A percentile compares a stretch with the other conserved stretches of the same genome.
phyloP scores from a whole-genome alignment of 1,140 invertebrate genomes.

The Halesus radiatus region DNA sequence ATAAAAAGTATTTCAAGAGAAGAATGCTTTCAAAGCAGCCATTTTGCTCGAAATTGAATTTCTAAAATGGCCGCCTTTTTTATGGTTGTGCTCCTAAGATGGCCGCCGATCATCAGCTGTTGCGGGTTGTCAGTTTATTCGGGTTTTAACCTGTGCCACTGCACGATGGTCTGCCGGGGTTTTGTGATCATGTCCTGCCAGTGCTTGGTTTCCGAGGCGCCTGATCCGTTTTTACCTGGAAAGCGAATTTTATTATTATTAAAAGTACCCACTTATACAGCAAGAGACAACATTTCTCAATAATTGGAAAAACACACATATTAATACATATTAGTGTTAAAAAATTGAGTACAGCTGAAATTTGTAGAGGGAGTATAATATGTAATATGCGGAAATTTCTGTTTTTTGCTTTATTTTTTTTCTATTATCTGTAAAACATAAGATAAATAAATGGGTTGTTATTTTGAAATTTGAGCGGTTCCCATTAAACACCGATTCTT shows the following conservation, averaged over 20 bases:
- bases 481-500: too few species aligned
- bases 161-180: conserved; percentile 91
- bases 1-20: background rate
- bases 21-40: background rate
- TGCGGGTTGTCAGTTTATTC: conserved; percentile 72
- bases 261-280: too few species aligned
- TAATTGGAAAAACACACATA: too few species aligned
- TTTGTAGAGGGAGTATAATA: too few species aligned
- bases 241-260: conserved; percentile 49
- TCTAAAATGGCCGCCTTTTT: background rate
- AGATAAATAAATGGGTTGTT: too few species aligned
- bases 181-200: conserved; percentile 98
- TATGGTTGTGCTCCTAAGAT: conserved; percentile 31
- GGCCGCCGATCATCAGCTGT: conserved; percentile 43
- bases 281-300: too few species aligned
- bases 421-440: too few species aligned
- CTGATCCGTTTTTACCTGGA: conserved; percentile 91
- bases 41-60: background rate
- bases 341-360: too few species aligned
- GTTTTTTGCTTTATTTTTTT: too few species aligned
- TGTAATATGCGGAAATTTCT: too few species aligned
- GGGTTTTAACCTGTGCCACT: conserved; percentile 91
- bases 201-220: conserved; percentile 92
- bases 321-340: too few species aligned
- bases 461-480: too few species aligned